These are phyloP conservation scores for Lordiphosa stackelbergi DNA, from an alignment of 1,140 invertebrate genomes.

Conservation along the genomic window DNA sequence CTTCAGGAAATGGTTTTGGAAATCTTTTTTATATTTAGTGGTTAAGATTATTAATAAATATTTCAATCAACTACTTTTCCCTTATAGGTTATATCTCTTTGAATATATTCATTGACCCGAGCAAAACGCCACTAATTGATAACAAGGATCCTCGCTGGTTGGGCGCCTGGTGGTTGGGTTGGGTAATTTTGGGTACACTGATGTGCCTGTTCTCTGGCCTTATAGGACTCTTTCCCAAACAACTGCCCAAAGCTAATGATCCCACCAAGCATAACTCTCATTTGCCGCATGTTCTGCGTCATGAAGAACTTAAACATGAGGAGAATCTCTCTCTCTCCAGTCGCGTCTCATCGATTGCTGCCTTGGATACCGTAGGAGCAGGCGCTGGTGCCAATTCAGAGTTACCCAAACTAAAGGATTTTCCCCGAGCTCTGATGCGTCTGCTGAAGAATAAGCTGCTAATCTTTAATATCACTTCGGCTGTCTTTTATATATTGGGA, in stretches of 20 bases:
- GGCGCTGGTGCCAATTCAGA: conserved; percentile 48
- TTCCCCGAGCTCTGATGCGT: conserved; percentile 80
- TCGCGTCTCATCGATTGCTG: conserved; percentile 57
- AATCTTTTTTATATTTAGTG: no score
- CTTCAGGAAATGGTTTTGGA: no score
- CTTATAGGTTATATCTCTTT: conserved; percentile 81
- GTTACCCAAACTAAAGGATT: conserved; percentile 77
- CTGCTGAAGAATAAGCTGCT: conserved; percentile 81
- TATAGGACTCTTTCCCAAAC: conserved; percentile 81
- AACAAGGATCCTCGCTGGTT: conserved; percentile 82
- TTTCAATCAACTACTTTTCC: conserved; percentile 1
- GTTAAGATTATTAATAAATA: no score
- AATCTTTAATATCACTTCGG: conserved; percentile 80
- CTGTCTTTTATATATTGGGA: conserved; percentile 82
- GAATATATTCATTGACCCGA: conserved; percentile 82
- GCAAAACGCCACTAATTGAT: conserved; percentile 81
- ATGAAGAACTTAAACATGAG: conserved; percentile 61
- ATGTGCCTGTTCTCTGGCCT: conserved; percentile 81
- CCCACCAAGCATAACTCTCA: conserved; percentile 56
- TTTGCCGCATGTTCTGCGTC: conserved; percentile 60
- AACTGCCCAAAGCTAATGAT: conserved; percentile 75
- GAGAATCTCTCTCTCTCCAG: conserved; percentile 63
- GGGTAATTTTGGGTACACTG: conserved; percentile 80
- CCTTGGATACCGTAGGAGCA: conserved; percentile 56
- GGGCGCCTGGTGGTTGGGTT: conserved; percentile 86